Evolutionary conservation across 2,888 invertebrate species (phyloP), one percentile per base, ranked within the genome.

Genomic region (Chironomus tentans): DNA sequence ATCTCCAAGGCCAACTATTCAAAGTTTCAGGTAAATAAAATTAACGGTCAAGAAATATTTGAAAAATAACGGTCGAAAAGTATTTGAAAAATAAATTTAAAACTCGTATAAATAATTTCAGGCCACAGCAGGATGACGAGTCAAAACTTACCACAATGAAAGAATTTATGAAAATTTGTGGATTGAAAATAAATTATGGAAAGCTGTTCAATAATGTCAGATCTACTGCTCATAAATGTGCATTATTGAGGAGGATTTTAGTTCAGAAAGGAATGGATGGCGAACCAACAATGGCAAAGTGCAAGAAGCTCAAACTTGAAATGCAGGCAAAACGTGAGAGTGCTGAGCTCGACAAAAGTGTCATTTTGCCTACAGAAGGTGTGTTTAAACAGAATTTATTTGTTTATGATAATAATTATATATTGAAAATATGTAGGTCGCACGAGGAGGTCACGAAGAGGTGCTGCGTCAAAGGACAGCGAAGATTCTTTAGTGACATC

Each of bases 251-350:
- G 15, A 21, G 74, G 15, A 74, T 74, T 65, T 24, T 74, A 47
- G 68, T 68, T 10, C 74, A 74, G 47, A 74, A 74, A 68, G 74
- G 74, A 3, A 21, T 74, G 18, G 47, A 68, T 62, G 74, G 74
- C 0, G 74, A 74, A 15, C 68, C 68, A 2, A 74, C 74, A 3
- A 18, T 68, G 5, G 74, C 74, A 4, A 74, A 74, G 47, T 74
- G 74, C 15, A 65, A 68, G n/a, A 56, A 68, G n/a, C 22, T 74
- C 13, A 46, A 28, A 65, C 68, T 46, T 4, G 74, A 74, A 12
- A 7, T 74, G 7, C 74, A 74, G 65, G 68, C 68, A 6, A 74
- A 74, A 28, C 47, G 74, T 21, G 74, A 74, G 65, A 74, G n/a
- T 48, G 68, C 65, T 24, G 74, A 74, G 38, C 50, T 74, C 12